Base-by-base conservation (phyloP, 1,140 invertebrate species). In the Luehdorfia chinensis region DNA sequence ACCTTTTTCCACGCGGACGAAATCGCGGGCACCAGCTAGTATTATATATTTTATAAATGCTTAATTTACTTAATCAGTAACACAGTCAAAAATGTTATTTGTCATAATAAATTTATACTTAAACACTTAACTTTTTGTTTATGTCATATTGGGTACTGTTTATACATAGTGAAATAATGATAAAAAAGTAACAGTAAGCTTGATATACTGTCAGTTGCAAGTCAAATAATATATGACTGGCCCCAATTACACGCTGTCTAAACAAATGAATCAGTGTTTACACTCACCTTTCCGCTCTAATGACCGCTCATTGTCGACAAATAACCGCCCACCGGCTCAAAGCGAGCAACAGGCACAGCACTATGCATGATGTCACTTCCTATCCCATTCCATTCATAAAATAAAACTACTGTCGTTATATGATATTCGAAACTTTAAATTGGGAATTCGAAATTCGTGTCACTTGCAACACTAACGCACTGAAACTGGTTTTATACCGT, bases 361-460 rank as follows among this genome's bases (percentile, higher is more conserved):
- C 78, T 84, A 83, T 50, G 50, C 81, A 85, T 85, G 75, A 80
- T 76, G 77, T 85, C 79, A 84, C 76, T 75, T 77, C 73, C 75
- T 74, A 73, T 47, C 30, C 44, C 75, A 74, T 77, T 79, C 69
- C 81, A 85, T 85, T 85, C 81, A 85, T 80, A 75, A 81, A 78
- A 63, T 52, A 37, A 14, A 28, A 28, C 14, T 21, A 43, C 39
- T 16, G 16, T 16, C 25, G 37, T 15, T 13, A 27, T 16, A 30
- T 43, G 25, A 15, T 14, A 43, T 43, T 43, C 27, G 25, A 43
- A 16, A 43, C 30, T 43, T 25, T 18, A 43, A 43, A 21, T 9
- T 19, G 23, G 21, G 9, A 59, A 55, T 65, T 68, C 60, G 60
- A 73, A 56, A 69, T 67, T 62, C 47, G 50, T 57, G 59, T 62